Evolutionary conservation across 1,140 invertebrate genomes (phyloP).

Genomic region (Hestina assimilis): DNA sequence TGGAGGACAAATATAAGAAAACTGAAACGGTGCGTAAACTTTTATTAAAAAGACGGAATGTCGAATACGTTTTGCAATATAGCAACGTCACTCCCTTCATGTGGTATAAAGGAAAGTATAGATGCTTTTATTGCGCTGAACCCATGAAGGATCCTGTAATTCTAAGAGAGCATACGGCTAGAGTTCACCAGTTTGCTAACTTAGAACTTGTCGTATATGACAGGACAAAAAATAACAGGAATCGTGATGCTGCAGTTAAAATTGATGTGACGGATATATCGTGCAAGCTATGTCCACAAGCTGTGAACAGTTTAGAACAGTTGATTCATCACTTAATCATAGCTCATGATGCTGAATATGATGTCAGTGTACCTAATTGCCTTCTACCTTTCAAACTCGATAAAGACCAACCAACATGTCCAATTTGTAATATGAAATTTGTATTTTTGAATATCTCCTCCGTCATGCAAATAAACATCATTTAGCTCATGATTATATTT

Average conservation of each 20-base stretch:
- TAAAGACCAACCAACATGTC: slow-evolving; percentile 55
- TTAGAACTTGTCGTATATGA: slow-evolving; percentile 56
- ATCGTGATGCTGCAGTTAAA: slow-evolving; percentile 65
- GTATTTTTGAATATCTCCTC: slow-evolving; percentile 66
- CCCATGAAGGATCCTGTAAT: slow-evolving; percentile 55
- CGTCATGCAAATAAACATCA: slow-evolving; percentile 68
- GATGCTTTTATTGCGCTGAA: slow-evolving; percentile 65
- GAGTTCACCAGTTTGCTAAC: slow-evolving; percentile 52
- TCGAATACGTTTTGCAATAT: slow-evolving; percentile 66
- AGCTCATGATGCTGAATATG: slow-evolving; percentile 68
- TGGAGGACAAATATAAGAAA: slow-evolving; percentile 67
- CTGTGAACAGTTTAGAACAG: slow-evolving; percentile 47
- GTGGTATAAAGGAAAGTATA: slow-evolving; percentile 64
- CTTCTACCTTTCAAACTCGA: slow-evolving; percentile 62
- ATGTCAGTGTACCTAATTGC: slow-evolving; percentile 62
- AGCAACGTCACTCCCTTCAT: slow-evolving; percentile 65
- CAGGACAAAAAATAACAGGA: slow-evolving; percentile 63
- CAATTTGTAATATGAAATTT: slow-evolving; percentile 64
- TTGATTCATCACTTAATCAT: slow-evolving; percentile 67
- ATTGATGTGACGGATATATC: slow-evolving; percentile 59
- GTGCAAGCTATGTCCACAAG: slow-evolving; percentile 53
- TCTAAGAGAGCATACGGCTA: slow-evolving; percentile 51
- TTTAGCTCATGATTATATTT: slow-evolving; percentile 63
- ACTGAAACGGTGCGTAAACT: slow-evolving; percentile 55
- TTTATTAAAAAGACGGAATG: slow-evolving; percentile 54